A percentile compares a stretch with the other conserved stretches of the same genome.
phyloP scores from a whole-genome alignment of 1,140 invertebrate species.

The Calliphora vicina region DNA sequence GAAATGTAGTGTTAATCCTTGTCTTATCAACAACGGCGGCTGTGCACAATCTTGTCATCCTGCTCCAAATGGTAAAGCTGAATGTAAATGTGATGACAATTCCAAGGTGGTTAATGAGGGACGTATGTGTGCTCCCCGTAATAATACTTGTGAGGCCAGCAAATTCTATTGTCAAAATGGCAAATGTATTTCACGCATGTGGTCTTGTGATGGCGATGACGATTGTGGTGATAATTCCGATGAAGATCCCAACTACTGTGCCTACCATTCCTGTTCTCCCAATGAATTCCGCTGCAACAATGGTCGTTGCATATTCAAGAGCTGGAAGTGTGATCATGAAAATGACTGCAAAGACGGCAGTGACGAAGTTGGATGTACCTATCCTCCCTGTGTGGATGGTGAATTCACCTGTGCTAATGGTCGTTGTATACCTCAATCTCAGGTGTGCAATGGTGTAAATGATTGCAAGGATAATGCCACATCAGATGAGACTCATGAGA shows the following conservation, averaged over 20 bases:
- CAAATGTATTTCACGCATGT: conserved; percentile 93
- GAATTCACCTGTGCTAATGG: conserved; percentile 94
- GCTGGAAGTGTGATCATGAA: conserved; percentile 94
- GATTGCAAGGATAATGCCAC: conserved; percentile 94
- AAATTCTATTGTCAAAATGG: conserved; percentile 96
- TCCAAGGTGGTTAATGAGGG: conserved; percentile 91
- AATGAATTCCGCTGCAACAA: conserved; percentile 95
- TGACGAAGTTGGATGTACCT: conserved; percentile 91
- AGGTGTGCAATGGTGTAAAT: conserved; percentile 93
- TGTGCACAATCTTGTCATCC: conserved; percentile 96
- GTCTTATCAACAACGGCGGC: conserved; percentile 92
- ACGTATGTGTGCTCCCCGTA: conserved; percentile 87
- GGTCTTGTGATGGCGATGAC: conserved; percentile 93
- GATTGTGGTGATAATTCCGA: conserved; percentile 95
- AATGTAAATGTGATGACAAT: conserved; percentile 87
- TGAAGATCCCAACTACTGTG: conserved; percentile 92
- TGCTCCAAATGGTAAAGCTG: conserved; percentile 79
- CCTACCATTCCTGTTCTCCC: conserved; percentile 89
- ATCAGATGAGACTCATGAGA: conserved; percentile 87
- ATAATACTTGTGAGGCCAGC: conserved; percentile 84
- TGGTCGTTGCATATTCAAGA: conserved; percentile 92
- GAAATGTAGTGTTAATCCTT: conserved; percentile 84
- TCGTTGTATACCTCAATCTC: conserved; percentile 85
- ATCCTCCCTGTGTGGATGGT: conserved; percentile 87
- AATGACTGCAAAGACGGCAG: conserved; percentile 95